Evolutionary conservation across 2,888 invertebrate genomes (phyloP), one percentile per base, ranked within the genome.

Genomic region (Cheilosia vernalis): DNA sequence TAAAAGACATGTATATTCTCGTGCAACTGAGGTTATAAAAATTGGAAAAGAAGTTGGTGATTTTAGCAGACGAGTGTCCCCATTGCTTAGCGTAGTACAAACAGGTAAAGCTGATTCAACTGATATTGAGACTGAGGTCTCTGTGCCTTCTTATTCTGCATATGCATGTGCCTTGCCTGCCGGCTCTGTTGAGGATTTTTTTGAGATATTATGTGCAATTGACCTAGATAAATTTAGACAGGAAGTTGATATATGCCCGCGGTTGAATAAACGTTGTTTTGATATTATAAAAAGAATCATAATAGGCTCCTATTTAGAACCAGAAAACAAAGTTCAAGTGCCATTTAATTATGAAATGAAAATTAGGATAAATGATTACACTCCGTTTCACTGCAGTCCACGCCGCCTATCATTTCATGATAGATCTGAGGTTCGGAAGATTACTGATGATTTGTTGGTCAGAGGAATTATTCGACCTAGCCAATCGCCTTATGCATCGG

Each of bases 201-300:
- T 27, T 44, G 17, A 47, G 6, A n/a, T 47, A 17, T 61, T 66
- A 27, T 53, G 51, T 40, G 13, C 15, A 40, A 51, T 66, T 40
- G 51, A 53, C 10, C 1, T 49, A 51, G 49, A 60, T 30, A 66
- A 27, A 24, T 21, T n/a, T 13, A 33, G 13, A 15, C 13, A 19
- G 5, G 55, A 67, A 27, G 4, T 55, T 55, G 55, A 67, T 37
- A 55, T 67, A 42, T 67, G 66, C 21, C 27, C 66, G n/a, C n/a
- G 55, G 33, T 13, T 56, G 27, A 30, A 42, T 27, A 44, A 51
- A 19, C 21, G 6, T 51, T n/a, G 37, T 51, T 51, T 9, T 13
- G 37, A 64, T 13, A 19, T 10, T 21, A 21, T 53, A 10, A 13
- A 21, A 2, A 44, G 15, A 67, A 30, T 53, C 33, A 51, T 58